Base-by-base conservation (phyloP, 2,888 invertebrate genomes). In the Ptychoptera albimana region DNA sequence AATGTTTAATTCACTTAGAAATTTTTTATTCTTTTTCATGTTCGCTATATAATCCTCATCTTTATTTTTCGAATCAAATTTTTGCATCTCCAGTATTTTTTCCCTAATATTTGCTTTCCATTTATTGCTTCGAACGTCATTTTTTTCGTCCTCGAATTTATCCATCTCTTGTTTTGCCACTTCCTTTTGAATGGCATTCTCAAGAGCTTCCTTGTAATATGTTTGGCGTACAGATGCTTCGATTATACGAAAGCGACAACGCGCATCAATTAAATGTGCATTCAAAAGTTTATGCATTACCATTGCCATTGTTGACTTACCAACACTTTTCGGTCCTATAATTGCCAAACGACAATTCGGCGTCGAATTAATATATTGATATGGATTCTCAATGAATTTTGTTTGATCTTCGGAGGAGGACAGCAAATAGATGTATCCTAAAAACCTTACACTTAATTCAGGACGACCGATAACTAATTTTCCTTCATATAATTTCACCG, bases 401-500 rank as follows among this genome's bases (percentile, higher is more conserved):
- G 69, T 55, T 55, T 70, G 65, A 31, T 71, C 64, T 31, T 71
- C 61, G 40, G 67, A 55, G 16, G 74, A 69, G 14, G 73, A 68
- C 39, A 77, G 56, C 40, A 79, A 66, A 55, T 71, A 79, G 4
- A 80, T 64, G 54, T 73, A 71, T 56, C 74, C 75, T 56, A 77
- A 68, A 52, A 77, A 77, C 32, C 67, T 63, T 1, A 77, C 72
- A 1, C 74, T 71, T 51, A 66, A 69, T 56, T 72, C 70, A 1
- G 71, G 59, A 42, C 64, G 60, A 14, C 80, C 80, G 30, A 59
- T 54, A 11, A 62, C 53, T 39, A 68, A 61, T 43, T 57, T 60
- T n/a, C 79, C 73, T 48, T 68, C 64, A 50, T 68, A 68, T 51
- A 79, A 64, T 50, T 75, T 71, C 3, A 80, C 75, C 6, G 81